Evolutionary conservation across 2,797 vertebrate species (phyloP).

Genomic region (Yasuhikotakia modesta): DNA sequence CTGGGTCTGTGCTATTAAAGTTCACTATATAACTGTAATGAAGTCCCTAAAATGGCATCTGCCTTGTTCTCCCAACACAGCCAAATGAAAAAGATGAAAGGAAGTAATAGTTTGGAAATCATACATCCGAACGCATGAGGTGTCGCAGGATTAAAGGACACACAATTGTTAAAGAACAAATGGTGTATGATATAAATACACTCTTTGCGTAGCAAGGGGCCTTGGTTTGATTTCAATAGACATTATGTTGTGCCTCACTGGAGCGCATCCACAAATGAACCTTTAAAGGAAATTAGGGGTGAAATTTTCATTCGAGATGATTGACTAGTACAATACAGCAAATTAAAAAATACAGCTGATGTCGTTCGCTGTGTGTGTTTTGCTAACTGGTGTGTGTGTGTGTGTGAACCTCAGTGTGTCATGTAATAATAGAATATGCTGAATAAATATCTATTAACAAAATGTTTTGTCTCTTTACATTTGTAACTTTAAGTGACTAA

Average conservation of each 20-base stretch:
- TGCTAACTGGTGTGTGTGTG: background rate
- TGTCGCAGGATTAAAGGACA: constrained; percentile 33
- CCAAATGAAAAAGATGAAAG: constrained; percentile 32
- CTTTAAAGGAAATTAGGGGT: constrained; percentile 10
- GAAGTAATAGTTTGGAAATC: constrained; percentile 52
- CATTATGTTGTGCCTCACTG: constrained; percentile 4
- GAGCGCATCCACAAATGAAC: background rate
- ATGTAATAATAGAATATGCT: background rate
- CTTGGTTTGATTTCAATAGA: constrained; percentile 21
- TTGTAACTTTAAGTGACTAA: background rate
- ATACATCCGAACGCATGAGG: constrained; percentile 44
- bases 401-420: background rate
- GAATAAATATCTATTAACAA: background rate
- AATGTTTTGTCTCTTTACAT: background rate
- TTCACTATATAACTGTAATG: constrained; percentile 30
- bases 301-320: constrained; percentile 2
- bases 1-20: constrained; percentile 31
- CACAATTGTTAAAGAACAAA: constrained; percentile 31
- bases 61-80: constrained; percentile 28
- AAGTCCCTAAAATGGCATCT: constrained; percentile 30
- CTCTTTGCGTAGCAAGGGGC: constrained; percentile 10
- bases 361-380: background rate
- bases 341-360: constrained; percentile 1
- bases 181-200: constrained; percentile 27
- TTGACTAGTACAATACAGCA: background rate